Percentiles rank a stretch among this genome's conserved stretches.
These are phyloP conservation scores for Champsocephalus gunnari DNA, from an alignment of 2,797 vertebrate genomes.

Conservation along the genomic window DNA sequence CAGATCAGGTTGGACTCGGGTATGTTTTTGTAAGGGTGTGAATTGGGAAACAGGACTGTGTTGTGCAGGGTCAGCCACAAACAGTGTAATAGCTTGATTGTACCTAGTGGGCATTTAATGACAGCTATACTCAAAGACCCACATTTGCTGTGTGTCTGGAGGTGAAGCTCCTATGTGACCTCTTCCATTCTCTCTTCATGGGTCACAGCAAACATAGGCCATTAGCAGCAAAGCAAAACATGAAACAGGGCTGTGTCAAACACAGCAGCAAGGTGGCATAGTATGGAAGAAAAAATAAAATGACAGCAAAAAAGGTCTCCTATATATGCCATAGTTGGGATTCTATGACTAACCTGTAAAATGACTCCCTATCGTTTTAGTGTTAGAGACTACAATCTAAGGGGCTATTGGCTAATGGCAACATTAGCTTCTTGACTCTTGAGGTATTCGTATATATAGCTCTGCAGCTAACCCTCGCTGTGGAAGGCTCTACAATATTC, in stretches of 20 bases:
- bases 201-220: slow-evolving; percentile 22
- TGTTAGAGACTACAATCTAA: neutral
- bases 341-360: slow-evolving; percentile 1
- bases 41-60: neutral
- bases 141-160: slow-evolving; percentile 55
- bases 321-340: neutral
- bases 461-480: neutral
- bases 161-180: slow-evolving; percentile 32
- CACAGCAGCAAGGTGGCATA: slow-evolving; percentile 4
- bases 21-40: neutral
- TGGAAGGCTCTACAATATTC: neutral
- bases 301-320: neutral
- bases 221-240: slow-evolving; percentile 36
- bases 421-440: neutral
- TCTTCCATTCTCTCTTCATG: slow-evolving; percentile 41
- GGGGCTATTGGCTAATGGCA: neutral
- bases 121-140: slow-evolving; percentile 57
- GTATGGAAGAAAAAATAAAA: neutral
- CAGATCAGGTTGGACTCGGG: neutral
- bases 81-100: slow-evolving; percentile 42
- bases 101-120: slow-evolving; percentile 45
- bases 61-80: slow-evolving; percentile 5
- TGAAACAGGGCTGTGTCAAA: slow-evolving; percentile 12
- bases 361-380: neutral
- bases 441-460: too few species aligned